phyloP scores from a whole-genome alignment of 2,888 invertebrate species.

The Holacanthella duospinosa region DNA sequence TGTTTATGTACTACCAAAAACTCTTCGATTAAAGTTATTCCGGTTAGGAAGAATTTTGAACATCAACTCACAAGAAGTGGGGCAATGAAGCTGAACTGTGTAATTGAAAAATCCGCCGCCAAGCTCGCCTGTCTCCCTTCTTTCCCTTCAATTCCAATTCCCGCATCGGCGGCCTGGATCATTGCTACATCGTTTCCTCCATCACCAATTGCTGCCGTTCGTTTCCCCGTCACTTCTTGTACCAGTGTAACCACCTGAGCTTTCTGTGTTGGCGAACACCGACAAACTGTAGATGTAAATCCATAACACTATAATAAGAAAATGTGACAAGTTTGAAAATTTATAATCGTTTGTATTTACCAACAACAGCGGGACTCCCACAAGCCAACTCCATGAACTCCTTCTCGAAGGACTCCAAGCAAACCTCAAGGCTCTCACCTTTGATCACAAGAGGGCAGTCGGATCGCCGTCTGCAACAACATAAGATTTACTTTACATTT shows the following conservation, averaged over 20 bases:
- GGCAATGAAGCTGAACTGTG: constrained; percentile 74
- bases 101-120: constrained; percentile 94
- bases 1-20: background rate
- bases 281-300: constrained; percentile 47
- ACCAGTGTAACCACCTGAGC: constrained; percentile 58
- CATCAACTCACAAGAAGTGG: constrained; percentile 50
- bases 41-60: background rate
- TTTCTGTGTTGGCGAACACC: constrained; percentile 63
- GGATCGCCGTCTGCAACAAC: constrained; percentile 49
- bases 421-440: constrained; percentile 59
- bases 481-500: too few species aligned
- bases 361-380: constrained; percentile 59
- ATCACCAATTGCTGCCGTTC: constrained; percentile 52
- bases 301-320: background rate
- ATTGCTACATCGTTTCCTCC: constrained; percentile 61
- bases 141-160: constrained; percentile 69
- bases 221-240: constrained; percentile 52
- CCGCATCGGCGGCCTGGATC: constrained; percentile 47
- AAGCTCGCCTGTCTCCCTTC: constrained; percentile 85
- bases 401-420: constrained; percentile 58
- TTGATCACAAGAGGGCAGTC: constrained; percentile 57
- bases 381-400: constrained; percentile 64
- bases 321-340: too few species aligned
- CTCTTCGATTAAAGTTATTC: background rate
- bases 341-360: too few species aligned